Base-by-base conservation (phyloP, 2,113 vertebrate genomes). In the Hiodon alosoides region DNA sequence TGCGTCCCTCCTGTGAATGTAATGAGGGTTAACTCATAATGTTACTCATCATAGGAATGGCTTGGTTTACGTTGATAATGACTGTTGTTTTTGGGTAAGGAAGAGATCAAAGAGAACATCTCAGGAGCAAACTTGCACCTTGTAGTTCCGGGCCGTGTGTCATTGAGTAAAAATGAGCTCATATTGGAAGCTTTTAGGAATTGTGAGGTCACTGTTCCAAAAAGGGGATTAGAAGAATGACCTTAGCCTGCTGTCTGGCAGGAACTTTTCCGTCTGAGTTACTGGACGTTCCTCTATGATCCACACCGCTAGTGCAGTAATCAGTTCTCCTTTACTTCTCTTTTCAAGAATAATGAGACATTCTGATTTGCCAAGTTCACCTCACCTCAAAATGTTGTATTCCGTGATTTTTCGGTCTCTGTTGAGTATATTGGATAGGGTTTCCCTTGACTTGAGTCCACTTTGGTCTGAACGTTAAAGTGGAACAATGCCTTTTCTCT, bases 41-140 rank as follows among this genome's bases (percentile, higher is more conserved):
- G 61, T 74, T 58, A 67, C 73, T 74, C 64, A 50, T 31, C 71
- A 83, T 85, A 86, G 75, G 72, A 73, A 58, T 67, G 71, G 73
- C 77, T 80, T 78, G 66, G 55, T 81, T 85, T 78, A 87, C 87
- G 80, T 80, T 78, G 60, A 79, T 90, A 89, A 90, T 90, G 75
- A 90, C 86, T 89, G 87, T 88, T 91, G 89, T 70, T 46, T 53
- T 52, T 9, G n/a, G 51, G 6, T 51, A 31, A 9, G 13, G 76
- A 71, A 58, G 13, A 83, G 87, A 93, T 94, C 89, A 94, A 94
- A 95, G 91, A 80, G 82, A 81, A 77, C 82, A 83, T 68, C 81
- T 85, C 83, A 85, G 82, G 83, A 85, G 85, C 81, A 67, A 76
- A 79, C 82, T 83, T 79, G 82, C 86, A 81, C 75, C 80, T 79